phyloP scores from a whole-genome alignment of 2,888 invertebrate genomes.

The Epiblema foenella region DNA sequence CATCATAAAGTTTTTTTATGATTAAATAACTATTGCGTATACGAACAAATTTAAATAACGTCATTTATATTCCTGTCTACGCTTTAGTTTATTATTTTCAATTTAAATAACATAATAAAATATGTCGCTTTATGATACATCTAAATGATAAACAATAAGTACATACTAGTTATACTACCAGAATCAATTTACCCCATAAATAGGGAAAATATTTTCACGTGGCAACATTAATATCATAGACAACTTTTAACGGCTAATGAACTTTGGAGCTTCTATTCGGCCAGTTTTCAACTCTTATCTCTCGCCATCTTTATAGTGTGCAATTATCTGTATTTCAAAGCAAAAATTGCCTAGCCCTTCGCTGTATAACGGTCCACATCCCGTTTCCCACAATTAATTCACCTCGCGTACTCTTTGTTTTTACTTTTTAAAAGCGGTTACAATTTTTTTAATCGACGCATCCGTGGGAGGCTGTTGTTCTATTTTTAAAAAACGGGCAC shows the following conservation, averaged over 20 bases:
- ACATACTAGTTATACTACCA: neutral
- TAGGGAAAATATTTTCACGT: neutral
- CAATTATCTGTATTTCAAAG: constrained; percentile 44
- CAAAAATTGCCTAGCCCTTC: constrained; percentile 48
- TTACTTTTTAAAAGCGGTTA: constrained; percentile 46
- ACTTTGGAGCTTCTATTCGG: constrained; percentile 2
- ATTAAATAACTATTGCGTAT: constrained; percentile 1
- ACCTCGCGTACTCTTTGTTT: constrained; percentile 47
- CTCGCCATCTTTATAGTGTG: constrained; percentile 22
- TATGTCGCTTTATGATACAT: neutral
- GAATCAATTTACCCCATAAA: neutral
- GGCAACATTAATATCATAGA: constrained; percentile 5
- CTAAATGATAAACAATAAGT: neutral
- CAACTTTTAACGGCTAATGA: neutral
- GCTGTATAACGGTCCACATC: constrained; percentile 59
- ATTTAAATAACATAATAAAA: neutral
- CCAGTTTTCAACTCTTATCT: constrained; percentile 16
- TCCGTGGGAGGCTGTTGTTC: constrained; percentile 42
- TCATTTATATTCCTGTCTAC: neutral
- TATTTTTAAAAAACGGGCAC: constrained; percentile 41
- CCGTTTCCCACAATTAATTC: constrained; percentile 62
- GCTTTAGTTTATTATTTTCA: neutral
- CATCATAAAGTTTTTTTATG: constrained; percentile 5
- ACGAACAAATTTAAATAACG: neutral
- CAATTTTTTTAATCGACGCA: constrained; percentile 37